Base-by-base conservation (phyloP, 2,113 vertebrate species). In the Pedetes capensis region DNA sequence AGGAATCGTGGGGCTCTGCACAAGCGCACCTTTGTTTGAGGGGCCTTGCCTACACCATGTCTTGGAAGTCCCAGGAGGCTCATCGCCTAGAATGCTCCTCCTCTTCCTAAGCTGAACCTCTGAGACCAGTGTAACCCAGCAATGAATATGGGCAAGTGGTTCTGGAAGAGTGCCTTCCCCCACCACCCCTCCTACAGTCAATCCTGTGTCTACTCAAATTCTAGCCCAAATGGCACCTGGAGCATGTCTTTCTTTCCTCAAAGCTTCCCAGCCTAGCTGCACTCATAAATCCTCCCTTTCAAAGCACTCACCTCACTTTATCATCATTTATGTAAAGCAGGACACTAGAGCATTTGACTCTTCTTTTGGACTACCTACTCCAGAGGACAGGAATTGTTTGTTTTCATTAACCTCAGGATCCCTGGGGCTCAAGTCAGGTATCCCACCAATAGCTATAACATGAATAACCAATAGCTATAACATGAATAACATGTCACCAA, bases 1-100 rank as follows among this genome's bases (percentile, higher is more conserved):
- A 25, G 6, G 64, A 74, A 20, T 27, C 8, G 6, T 0, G 8
- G 44, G 9, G 39, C 47, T 64, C 39, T 47, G 53, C 25, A 8
- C 27, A 34, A 0, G 13, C 32, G 14, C n/a, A 29, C 66, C 22
- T 13, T 29, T 16, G 20, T 25, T 3, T 20, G 44, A 63, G 23
- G 10, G 2, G 1, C 3, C 27, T 20, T 1, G 27, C n/a, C 44
- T 37, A 39, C 55, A 20, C 16, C 20, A 49, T 0, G 2, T 22
- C 34, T 7, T 6, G 8, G 27, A 14, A 5, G 2, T 11, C 18
- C 2, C 22, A 66, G 47, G 47, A 14, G 69, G 39, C 27, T 32
- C 39, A 5, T 11, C 23, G 32, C 32, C 51, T 27, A 2, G 0
- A 18, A 59, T 53, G n/a, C 47, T 44, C 53, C 17, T 47, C 14